phyloP scores from a whole-genome alignment of 2,797 vertebrate species.

The Lithobates sylvaticus region DNA sequence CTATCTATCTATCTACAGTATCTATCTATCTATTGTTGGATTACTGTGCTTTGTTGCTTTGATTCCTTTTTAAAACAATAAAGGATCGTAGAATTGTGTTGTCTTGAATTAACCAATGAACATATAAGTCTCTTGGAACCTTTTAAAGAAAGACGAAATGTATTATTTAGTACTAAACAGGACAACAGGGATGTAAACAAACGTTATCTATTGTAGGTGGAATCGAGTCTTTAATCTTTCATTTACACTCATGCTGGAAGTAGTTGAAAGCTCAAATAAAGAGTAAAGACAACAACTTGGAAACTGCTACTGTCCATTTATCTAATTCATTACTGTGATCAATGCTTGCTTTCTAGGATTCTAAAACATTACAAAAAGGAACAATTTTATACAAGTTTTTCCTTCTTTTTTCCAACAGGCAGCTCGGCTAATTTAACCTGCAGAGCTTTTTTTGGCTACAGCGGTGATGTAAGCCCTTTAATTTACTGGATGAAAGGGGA shows the following conservation, averaged over 20 bases:
- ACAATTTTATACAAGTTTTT: conserved; percentile 40
- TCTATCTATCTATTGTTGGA: background rate
- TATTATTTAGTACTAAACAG: conserved; percentile 35
- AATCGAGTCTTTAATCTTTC: conserved; percentile 51
- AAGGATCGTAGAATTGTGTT: background rate
- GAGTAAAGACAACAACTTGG: conserved; percentile 49
- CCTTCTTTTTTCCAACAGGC: conserved; percentile 77
- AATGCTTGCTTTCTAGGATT: conserved; percentile 54
- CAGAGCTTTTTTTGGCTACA: conserved; percentile 95
- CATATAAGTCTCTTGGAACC: conserved; percentile 14
- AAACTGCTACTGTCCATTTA: conserved; percentile 36
- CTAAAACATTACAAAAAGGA: conserved; percentile 47
- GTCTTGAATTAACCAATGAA: conserved; percentile 20
- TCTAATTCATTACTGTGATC: conserved; percentile 52
- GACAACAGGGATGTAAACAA: conserved; percentile 32
- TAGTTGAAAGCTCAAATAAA: conserved; percentile 29
- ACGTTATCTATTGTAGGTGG: conserved; percentile 42
- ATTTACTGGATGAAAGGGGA: conserved; percentile 99
- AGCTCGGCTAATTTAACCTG: conserved; percentile 93
- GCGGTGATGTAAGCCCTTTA: conserved; percentile 92
- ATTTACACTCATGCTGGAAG: conserved; percentile 11
- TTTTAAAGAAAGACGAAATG: conserved; percentile 9
- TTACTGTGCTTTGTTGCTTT: background rate
- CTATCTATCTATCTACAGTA: too few relatives aligned
- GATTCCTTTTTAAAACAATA: background rate